phyloP scores from a whole-genome alignment of 2,113 vertebrate genomes.

The Pseudonaja textilis region DNA sequence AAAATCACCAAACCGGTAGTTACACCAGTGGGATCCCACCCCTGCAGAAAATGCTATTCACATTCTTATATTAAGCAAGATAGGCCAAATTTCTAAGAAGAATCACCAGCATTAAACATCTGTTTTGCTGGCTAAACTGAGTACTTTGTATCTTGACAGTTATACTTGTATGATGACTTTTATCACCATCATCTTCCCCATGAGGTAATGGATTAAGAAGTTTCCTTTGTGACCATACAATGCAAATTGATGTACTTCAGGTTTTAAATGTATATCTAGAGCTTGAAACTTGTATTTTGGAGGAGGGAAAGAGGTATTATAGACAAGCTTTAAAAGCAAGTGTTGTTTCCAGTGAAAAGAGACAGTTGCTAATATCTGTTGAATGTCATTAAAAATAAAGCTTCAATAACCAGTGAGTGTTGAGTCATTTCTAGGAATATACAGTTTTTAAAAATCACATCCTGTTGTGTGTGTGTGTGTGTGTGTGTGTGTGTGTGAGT shows the following conservation, averaged over 20 bases:
- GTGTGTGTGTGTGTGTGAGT: too few species aligned
- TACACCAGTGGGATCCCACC: too few species aligned
- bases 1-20: too few species aligned
- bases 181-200: neutral
- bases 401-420: neutral
- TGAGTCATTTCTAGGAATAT: neutral
- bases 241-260: neutral
- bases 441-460: neutral
- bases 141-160: neutral
- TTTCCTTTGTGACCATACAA: neutral
- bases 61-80: neutral
- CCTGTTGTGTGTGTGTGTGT: too few species aligned
- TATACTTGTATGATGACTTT: neutral
- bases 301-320: neutral
- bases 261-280: neutral
- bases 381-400: neutral
- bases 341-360: neutral
- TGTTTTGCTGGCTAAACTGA: neutral
- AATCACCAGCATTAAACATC: neutral
- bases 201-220: neutral
- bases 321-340: neutral
- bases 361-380: neutral
- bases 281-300: neutral
- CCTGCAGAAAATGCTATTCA: neutral
- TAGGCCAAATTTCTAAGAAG: neutral